Evolutionary conservation across 2,797 vertebrate genomes (phyloP).

Genomic region (Crenichthys baileyi): DNA sequence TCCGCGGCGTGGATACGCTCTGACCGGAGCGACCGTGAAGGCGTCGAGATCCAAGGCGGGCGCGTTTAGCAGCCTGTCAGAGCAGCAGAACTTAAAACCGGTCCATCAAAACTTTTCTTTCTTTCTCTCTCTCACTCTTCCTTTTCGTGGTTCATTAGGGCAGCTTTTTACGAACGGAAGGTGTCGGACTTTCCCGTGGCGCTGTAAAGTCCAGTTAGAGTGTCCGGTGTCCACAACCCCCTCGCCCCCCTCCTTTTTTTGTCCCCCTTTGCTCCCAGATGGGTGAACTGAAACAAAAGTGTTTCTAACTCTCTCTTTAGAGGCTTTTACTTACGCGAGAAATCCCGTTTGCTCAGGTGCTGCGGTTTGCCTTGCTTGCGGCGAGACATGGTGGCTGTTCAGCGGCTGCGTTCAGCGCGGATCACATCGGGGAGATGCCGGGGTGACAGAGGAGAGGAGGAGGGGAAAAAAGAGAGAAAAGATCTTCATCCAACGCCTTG

Average conservation of each 20-base stretch:
- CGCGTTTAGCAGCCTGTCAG: neutral
- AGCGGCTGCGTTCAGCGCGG: slow-evolving; percentile 90
- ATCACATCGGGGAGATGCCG: slow-evolving; percentile 96
- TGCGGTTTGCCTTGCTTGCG: slow-evolving; percentile 99
- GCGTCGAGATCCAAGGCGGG: slow-evolving; percentile 49
- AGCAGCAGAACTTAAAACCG: neutral
- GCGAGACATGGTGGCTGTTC: slow-evolving; percentile 93
- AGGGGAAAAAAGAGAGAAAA: slow-evolving; percentile 86
- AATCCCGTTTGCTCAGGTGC: slow-evolving; percentile 99
- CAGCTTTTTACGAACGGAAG: slow-evolving; percentile 68
- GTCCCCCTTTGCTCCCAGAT: slow-evolving; percentile 47
- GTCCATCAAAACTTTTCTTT: slow-evolving; percentile 3
- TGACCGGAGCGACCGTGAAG: slow-evolving; percentile 71
- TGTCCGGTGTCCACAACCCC: slow-evolving; percentile 74
- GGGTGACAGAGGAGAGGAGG: slow-evolving; percentile 94
- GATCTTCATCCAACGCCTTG: slow-evolving; percentile 98
- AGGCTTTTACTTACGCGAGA: slow-evolving; percentile 89
- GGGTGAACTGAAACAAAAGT: slow-evolving; percentile 29
- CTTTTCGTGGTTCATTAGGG: slow-evolving; percentile 27
- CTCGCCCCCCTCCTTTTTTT: slow-evolving; percentile 10
- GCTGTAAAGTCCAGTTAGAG: slow-evolving; percentile 78
- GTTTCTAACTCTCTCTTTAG: slow-evolving; percentile 7
- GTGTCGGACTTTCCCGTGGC: slow-evolving; percentile 65
- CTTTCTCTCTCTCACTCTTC: slow-evolving; percentile 35
- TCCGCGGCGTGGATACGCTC: slow-evolving; percentile 67